Conservation (phyloP, 1,140 invertebrate genomes). For the Drosophila nebulosa region DNA sequence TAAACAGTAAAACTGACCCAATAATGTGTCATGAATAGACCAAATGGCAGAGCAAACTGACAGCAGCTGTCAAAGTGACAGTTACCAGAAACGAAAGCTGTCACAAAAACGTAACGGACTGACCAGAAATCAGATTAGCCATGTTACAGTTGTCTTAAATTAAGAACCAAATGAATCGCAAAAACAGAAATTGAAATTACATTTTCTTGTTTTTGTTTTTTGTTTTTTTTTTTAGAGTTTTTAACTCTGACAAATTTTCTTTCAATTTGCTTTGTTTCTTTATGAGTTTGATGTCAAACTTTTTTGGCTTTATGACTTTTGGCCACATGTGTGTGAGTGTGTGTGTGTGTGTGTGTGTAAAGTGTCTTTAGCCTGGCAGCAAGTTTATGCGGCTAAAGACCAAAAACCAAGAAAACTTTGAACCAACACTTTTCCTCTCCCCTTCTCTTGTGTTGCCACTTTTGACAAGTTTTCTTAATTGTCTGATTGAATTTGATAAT, state of each 20-base stretch:
- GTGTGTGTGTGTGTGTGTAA: background rate
- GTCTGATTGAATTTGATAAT: constrained; percentile 80
- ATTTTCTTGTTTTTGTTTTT: constrained; percentile 43
- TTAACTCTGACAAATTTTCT: constrained; percentile 43
- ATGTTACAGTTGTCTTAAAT: background rate
- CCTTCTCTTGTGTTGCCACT: constrained; percentile 10
- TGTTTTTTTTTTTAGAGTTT: constrained; percentile 39
- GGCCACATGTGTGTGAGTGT: constrained; percentile 45
- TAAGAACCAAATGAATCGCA: background rate
- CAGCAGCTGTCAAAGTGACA: constrained; percentile 3
- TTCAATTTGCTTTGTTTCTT: constrained; percentile 47
- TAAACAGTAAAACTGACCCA: no score
- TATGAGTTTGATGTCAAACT: constrained; percentile 6
- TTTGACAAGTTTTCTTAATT: constrained; percentile 74
- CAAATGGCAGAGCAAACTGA: background rate
- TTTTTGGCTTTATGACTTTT: constrained; percentile 29
- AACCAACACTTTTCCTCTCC: background rate
- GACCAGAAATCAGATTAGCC: background rate
- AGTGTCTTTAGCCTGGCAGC: constrained; percentile 1
- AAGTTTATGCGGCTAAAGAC: constrained; percentile 64
- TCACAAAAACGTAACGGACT: background rate
- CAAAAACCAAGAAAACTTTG: constrained; percentile 24
- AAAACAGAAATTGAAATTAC: constrained; percentile 56
- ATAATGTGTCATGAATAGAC: background rate
- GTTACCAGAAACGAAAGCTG: background rate